phyloP scores from a whole-genome alignment of 2,888 invertebrate species.

The Drosophila vallismaia region DNA sequence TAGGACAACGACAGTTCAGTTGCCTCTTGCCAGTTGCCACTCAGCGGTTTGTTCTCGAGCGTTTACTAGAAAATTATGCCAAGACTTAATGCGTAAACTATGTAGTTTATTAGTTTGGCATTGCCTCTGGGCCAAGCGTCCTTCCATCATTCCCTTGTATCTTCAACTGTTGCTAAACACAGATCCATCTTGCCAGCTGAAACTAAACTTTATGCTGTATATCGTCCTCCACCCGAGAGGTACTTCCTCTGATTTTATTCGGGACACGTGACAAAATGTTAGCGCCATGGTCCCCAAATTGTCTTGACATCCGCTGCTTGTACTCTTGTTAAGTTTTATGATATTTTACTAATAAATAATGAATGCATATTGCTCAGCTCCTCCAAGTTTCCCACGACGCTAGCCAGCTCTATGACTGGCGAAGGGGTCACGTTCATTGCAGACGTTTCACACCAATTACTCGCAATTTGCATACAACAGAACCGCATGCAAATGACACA shows the following conservation, averaged over 20 bases:
- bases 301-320: slow-evolving; percentile 20
- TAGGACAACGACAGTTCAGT: slow-evolving; percentile 57
- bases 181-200: slow-evolving; percentile 41
- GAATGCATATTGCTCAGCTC: slow-evolving; percentile 53
- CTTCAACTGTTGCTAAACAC: slow-evolving; percentile 31
- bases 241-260: slow-evolving; percentile 48
- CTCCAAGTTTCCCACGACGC: slow-evolving; percentile 4
- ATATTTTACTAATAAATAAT: slow-evolving; percentile 69
- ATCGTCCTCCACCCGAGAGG: slow-evolving; percentile 23
- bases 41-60: slow-evolving; percentile 40
- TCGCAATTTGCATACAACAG: slow-evolving; percentile 74
- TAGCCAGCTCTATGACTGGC: slow-evolving; percentile 15
- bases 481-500: slow-evolving; percentile 77
- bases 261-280: slow-evolving; percentile 59
- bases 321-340: slow-evolving; percentile 35
- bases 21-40: slow-evolving; percentile 50
- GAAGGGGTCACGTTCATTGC: slow-evolving; percentile 66
- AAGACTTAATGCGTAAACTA: slow-evolving; percentile 65
- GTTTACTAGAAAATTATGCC: slow-evolving; percentile 54
- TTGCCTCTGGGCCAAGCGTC: slow-evolving; percentile 33
- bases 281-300: slow-evolving; percentile 10
- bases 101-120: slow-evolving; percentile 51
- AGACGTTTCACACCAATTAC: slow-evolving; percentile 79
- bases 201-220: slow-evolving; percentile 4
- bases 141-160: slow-evolving; percentile 8